Percentiles rank a stretch among this genome's conserved stretches.
phyloP scores from a whole-genome alignment of 2,797 vertebrate genomes.

The Enteromius argenteus region DNA sequence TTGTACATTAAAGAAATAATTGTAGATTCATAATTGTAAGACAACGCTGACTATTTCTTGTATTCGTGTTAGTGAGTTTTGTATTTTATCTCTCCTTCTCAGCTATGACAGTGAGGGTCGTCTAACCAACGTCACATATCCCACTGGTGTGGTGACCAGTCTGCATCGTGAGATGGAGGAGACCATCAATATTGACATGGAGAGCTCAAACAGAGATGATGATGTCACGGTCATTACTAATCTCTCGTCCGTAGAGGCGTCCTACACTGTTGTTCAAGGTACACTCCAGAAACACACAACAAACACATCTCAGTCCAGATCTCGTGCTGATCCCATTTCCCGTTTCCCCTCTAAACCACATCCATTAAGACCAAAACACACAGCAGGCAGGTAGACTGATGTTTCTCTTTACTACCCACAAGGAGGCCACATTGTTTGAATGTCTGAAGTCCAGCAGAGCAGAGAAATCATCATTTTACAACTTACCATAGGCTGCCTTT shows the following conservation, averaged over 20 bases:
- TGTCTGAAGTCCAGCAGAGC: constrained; percentile 25
- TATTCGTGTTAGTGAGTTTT: neutral
- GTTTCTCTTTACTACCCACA: constrained; percentile 2
- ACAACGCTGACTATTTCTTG: neutral
- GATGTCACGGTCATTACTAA: constrained; percentile 90
- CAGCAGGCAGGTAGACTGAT: constrained; percentile 18
- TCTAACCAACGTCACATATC: constrained; percentile 88
- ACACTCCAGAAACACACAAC: neutral
- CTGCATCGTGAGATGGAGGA: constrained; percentile 89
- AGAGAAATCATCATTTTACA: constrained; percentile 37
- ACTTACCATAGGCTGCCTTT: constrained; percentile 23
- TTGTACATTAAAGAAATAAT: neutral
- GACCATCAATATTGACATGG: constrained; percentile 89
- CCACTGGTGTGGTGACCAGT: constrained; percentile 89
- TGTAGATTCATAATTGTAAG: neutral
- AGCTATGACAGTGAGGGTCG: constrained; percentile 90
- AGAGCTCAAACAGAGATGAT: constrained; percentile 89
- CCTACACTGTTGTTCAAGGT: constrained; percentile 92
- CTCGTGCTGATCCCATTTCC: constrained; percentile 25
- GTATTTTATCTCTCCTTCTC: constrained; percentile 31
- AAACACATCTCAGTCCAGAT: constrained; percentile 3
- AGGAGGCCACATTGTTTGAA: constrained; percentile 20
- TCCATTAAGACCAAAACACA: constrained; percentile 46
- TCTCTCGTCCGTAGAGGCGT: constrained; percentile 88
- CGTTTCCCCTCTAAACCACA: constrained; percentile 44